A percentile compares a stretch with the other conserved stretches of the same genome.
phyloP scores from a whole-genome alignment of 2,888 invertebrate genomes.

The Slavum lentiscoides region DNA sequence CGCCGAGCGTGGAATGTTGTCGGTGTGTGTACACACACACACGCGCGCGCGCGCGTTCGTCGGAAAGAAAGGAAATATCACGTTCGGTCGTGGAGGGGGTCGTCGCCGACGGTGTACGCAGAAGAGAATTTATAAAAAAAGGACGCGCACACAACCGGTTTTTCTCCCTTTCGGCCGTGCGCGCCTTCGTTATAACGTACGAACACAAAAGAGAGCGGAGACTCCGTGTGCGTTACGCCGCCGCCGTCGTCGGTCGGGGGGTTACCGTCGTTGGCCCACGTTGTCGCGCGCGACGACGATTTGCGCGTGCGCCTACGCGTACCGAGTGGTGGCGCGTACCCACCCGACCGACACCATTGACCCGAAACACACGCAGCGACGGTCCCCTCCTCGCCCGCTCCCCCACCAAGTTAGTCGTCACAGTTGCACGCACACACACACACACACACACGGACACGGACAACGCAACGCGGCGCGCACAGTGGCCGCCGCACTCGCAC shows the following conservation, averaged over 20 bases:
- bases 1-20: constrained; percentile 47
- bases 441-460: neutral
- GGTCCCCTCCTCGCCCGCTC: too few species aligned
- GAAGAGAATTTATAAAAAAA: neutral
- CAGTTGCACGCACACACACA: neutral
- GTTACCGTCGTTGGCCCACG: neutral
- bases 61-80: too few species aligned
- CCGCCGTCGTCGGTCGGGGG: neutral
- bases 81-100: neutral
- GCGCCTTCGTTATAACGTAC: neutral
- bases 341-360: too few species aligned
- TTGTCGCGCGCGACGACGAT: neutral
- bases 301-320: constrained; percentile 18
- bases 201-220: constrained; percentile 17
- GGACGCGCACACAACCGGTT: constrained; percentile 29
- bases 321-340: too few species aligned
- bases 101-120: too few species aligned
- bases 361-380: too few species aligned
- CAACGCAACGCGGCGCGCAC: neutral
- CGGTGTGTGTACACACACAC: too few species aligned
- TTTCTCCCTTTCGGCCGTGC: constrained; percentile 32
- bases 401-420: neutral
- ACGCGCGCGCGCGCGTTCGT: neutral
- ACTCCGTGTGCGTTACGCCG: neutral
- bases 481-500: neutral